A percentile compares a stretch with the other conserved stretches of the same genome.
Conservation (phyloP, 1,140 invertebrate genomes). For the Scaptodrosophila lebanonensis region DNA sequence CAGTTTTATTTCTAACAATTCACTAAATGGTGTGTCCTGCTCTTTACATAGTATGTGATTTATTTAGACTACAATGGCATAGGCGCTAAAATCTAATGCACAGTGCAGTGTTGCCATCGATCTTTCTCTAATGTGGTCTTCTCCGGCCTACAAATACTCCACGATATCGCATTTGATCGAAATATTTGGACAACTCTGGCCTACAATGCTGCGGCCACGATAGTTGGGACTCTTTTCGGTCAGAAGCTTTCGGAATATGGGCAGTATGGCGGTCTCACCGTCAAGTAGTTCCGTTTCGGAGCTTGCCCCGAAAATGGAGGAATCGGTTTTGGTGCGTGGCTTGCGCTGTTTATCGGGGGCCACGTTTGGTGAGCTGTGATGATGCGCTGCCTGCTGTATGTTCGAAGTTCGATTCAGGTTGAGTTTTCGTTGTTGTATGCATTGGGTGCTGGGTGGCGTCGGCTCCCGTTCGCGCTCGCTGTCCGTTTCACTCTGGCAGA, state of each 20-base stretch:
- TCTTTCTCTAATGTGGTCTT: too few species aligned
- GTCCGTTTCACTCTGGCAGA: slow-evolving; percentile 78
- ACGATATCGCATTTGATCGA: slow-evolving; percentile 97
- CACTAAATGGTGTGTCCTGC: slow-evolving; percentile 48
- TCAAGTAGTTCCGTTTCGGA: slow-evolving; percentile 89
- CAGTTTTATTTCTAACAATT: slow-evolving; percentile 50
- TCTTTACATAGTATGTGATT: slow-evolving; percentile 30
- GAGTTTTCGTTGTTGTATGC: slow-evolving; percentile 59
- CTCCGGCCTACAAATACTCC: slow-evolving; percentile 87
- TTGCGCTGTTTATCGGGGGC: slow-evolving; percentile 72
- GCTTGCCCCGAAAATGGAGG: slow-evolving; percentile 85
- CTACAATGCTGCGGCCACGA: slow-evolving; percentile 77
- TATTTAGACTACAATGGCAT: slow-evolving; percentile 43
- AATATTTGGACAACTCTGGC: slow-evolving; percentile 94
- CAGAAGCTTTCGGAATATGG: slow-evolving; percentile 93
- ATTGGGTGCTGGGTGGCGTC: slow-evolving; percentile 53
- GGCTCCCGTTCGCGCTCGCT: slow-evolving; percentile 78
- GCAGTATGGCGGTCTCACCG: slow-evolving; percentile 87
- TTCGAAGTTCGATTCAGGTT: slow-evolving; percentile 58
- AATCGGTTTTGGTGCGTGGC: slow-evolving; percentile 64
- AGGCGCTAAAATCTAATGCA: slow-evolving; percentile 30
- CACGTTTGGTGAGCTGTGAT: slow-evolving; percentile 75
- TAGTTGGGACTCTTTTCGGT: slow-evolving; percentile 82
- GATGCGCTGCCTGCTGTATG: slow-evolving; percentile 74
- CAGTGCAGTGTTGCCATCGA: slow-evolving; percentile 5